These are phyloP conservation scores for Leptosomus discolor DNA, from an alignment of 2,113 vertebrate genomes.

Conservation along the genomic window DNA sequence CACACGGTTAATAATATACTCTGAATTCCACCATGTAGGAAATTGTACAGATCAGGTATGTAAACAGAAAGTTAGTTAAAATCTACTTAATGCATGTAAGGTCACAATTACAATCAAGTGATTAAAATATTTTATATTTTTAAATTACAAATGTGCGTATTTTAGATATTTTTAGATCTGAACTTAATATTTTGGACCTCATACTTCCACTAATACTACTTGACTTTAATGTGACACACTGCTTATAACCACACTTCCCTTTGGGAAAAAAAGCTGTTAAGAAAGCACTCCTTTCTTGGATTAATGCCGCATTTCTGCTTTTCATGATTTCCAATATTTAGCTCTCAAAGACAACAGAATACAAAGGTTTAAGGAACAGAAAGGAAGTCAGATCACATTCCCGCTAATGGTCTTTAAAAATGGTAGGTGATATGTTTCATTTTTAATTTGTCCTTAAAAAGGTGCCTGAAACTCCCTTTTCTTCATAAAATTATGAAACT, in stretches of 20 bases:
- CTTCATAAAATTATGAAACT: background rate
- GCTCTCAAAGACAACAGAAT: background rate
- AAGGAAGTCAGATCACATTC: background rate
- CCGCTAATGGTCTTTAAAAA: background rate
- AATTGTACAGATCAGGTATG: background rate
- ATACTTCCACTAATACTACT: background rate
- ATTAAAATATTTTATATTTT: background rate
- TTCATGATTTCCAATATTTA: background rate
- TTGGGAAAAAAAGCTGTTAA: background rate
- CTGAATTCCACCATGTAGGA: slow-evolving; percentile 48
- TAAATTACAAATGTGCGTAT: background rate
- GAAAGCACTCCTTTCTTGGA: slow-evolving; percentile 53
- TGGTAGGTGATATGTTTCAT: background rate
- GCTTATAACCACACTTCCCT: background rate
- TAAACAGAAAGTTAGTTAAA: slow-evolving; percentile 62
- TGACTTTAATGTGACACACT: background rate
- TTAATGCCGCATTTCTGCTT: background rate
- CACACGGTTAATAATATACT: slow-evolving; percentile 37
- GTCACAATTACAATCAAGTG: slow-evolving; percentile 21
- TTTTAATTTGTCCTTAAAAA: background rate
- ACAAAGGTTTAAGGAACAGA: background rate
- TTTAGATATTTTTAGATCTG: background rate
- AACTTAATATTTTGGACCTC: background rate
- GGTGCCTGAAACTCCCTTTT: background rate
- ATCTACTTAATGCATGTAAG: slow-evolving; percentile 50